A percentile compares a stretch with the other conserved stretches of the same genome.
These are phyloP conservation scores for Pseudococcus longispinus DNA, from an alignment of 2,888 invertebrate species.

Conservation along the genomic window DNA sequence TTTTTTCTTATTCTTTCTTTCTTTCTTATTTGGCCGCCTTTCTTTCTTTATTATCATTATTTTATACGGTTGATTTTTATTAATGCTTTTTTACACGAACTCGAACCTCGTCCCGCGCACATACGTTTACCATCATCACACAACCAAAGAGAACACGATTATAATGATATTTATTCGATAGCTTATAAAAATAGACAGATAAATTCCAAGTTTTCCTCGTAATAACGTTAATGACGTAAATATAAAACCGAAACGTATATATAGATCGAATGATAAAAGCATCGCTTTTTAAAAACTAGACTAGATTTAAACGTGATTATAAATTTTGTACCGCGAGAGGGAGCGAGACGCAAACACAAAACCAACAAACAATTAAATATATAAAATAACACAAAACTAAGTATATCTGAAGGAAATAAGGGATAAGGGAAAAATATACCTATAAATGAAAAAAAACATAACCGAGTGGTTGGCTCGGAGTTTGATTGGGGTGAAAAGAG, in stretches of 20 bases:
- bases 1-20: not conserved
- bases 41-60: not conserved
- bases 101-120: not conserved
- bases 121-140: too few species aligned
- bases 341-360: not conserved
- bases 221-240: conserved; percentile 49
- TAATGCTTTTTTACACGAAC: not conserved
- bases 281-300: conserved; percentile 26
- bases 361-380: conserved; percentile 29
- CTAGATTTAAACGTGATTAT: conserved; percentile 28
- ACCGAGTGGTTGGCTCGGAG: conserved; percentile 22
- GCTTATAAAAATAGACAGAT: conserved; percentile 32
- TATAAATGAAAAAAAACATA: conserved; percentile 7
- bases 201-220: not conserved
- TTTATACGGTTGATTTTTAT: conserved; percentile 7
- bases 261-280: conserved; percentile 27
- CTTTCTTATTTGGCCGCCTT: not conserved
- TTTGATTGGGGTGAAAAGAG: conserved; percentile 22
- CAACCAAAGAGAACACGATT: not conserved
- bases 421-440: not conserved
- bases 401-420: not conserved
- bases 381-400: conserved; percentile 21
- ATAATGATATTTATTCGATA: conserved; percentile 32
- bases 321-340: not conserved
- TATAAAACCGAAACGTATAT: conserved; percentile 29